Conservation (phyloP, 2,888 invertebrate genomes). For the Drosophila diplacantha region DNA sequence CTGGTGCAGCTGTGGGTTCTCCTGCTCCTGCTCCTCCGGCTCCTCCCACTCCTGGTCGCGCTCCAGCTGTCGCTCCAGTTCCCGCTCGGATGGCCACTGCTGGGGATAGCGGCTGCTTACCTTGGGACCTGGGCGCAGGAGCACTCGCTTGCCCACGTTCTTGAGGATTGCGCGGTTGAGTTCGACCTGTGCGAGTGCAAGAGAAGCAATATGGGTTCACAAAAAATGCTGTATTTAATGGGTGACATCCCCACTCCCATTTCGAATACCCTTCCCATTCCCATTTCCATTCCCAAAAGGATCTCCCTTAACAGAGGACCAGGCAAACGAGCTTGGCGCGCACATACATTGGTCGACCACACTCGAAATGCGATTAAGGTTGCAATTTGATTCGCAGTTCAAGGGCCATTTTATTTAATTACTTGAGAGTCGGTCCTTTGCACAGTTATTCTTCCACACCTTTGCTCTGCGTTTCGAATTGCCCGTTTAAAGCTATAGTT, state of each 20-base stretch:
- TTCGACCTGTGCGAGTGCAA: constrained; percentile 78
- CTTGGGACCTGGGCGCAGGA: constrained; percentile 30
- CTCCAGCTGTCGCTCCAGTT: constrained; percentile 39
- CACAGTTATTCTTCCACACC: neutral
- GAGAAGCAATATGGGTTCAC: constrained; percentile 44
- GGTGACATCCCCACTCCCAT: constrained; percentile 4
- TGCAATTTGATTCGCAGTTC: constrained; percentile 14
- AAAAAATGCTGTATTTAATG: constrained; percentile 41
- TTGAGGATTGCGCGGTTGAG: constrained; percentile 86
- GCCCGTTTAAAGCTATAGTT: neutral
- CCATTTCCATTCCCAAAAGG: neutral
- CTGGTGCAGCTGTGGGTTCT: constrained; percentile 8
- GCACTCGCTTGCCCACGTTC: constrained; percentile 85
- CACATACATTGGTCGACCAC: constrained; percentile 20
- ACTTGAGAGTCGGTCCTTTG: constrained; percentile 7
- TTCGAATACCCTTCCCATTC: neutral
- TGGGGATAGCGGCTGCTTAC: constrained; percentile 45
- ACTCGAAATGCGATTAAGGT: constrained; percentile 20
- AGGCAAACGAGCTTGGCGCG: constrained; percentile 18
- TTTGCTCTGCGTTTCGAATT: neutral
- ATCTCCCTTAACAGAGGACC: neutral
- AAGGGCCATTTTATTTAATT: constrained; percentile 18
- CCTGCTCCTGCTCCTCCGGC: constrained; percentile 34
- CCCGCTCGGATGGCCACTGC: constrained; percentile 38
- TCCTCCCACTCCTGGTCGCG: constrained; percentile 46